phyloP scores from a whole-genome alignment of 2,797 vertebrate genomes.

The Hoplostethus atlanticus region DNA sequence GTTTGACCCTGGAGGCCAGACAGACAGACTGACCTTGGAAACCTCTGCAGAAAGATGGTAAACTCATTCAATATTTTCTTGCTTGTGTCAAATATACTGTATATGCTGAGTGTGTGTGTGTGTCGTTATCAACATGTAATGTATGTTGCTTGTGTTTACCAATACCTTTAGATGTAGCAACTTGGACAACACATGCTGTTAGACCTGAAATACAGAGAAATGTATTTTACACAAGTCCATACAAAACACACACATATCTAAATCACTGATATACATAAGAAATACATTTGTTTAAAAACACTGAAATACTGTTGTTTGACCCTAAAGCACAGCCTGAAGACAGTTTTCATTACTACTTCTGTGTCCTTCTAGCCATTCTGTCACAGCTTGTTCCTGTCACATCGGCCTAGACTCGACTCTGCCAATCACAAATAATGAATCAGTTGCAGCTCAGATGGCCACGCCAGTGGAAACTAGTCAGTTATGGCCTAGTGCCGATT shows the following conservation, averaged over 20 bases:
- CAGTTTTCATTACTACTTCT: not conserved
- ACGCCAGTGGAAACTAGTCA: conserved; percentile 8
- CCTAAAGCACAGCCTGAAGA: not conserved
- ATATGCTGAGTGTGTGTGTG: not conserved
- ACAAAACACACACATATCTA: not conserved
- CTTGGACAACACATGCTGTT: conserved; percentile 42
- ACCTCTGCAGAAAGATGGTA: conserved; percentile 51
- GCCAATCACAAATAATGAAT: conserved; percentile 34
- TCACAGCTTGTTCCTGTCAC: conserved; percentile 33
- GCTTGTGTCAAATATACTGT: not conserved
- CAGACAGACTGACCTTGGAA: conserved; percentile 44
- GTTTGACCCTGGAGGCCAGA: conserved; percentile 66
- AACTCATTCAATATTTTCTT: not conserved
- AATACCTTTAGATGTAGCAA: conserved; percentile 51
- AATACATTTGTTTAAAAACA: not conserved
- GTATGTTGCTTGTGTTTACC: not conserved
- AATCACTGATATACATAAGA: not conserved
- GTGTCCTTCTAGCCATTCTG: not conserved
- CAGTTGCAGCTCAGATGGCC: conserved; percentile 40
- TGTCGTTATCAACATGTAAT: not conserved
- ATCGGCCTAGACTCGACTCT: not conserved
- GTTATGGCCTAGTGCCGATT: conserved; percentile 36
- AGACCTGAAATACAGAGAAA: conserved; percentile 68
- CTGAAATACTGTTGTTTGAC: not conserved
- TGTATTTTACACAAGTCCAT: conserved; percentile 24